phyloP scores from a whole-genome alignment of 2,888 invertebrate genomes.

The Microchrysa polita region DNA sequence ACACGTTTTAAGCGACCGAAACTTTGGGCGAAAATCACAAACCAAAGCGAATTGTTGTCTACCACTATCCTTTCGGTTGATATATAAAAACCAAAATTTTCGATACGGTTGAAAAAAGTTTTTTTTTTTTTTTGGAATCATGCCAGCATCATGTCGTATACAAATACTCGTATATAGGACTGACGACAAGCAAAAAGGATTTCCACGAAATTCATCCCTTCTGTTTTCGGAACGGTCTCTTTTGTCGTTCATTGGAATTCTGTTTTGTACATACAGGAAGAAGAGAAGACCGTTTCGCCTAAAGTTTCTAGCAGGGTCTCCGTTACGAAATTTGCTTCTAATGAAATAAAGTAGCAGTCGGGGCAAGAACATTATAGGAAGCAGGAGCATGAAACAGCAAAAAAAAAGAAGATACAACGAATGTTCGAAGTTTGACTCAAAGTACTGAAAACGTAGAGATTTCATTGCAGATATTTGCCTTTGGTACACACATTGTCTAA shows the following conservation, averaged over 20 bases:
- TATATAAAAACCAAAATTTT: neutral
- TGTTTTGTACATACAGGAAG: neutral
- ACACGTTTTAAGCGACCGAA: neutral
- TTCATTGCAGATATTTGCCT: constrained; percentile 30
- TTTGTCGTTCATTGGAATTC: constrained; percentile 31
- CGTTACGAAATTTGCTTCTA: constrained; percentile 35
- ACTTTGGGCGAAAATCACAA: neutral
- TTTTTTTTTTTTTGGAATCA: constrained; percentile 21
- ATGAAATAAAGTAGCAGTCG: constrained; percentile 29
- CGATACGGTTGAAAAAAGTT: constrained; percentile 12
- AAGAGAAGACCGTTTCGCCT: neutral
- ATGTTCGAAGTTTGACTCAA: no score
- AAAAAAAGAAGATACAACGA: no score
- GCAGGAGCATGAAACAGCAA: neutral
- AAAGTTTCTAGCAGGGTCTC: constrained; percentile 13
- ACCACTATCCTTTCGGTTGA: constrained; percentile 11
- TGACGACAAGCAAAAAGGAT: constrained; percentile 28
- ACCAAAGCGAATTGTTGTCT: constrained; percentile 24
- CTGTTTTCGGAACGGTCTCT: neutral
- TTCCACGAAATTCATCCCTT: constrained; percentile 18
- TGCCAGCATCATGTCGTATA: no score
- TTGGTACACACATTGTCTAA: neutral
- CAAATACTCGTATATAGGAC: no score
- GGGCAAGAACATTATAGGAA: neutral
- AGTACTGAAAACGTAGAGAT: neutral